Base-by-base conservation (phyloP, 2,888 invertebrate species). In the Unio delphinus region DNA sequence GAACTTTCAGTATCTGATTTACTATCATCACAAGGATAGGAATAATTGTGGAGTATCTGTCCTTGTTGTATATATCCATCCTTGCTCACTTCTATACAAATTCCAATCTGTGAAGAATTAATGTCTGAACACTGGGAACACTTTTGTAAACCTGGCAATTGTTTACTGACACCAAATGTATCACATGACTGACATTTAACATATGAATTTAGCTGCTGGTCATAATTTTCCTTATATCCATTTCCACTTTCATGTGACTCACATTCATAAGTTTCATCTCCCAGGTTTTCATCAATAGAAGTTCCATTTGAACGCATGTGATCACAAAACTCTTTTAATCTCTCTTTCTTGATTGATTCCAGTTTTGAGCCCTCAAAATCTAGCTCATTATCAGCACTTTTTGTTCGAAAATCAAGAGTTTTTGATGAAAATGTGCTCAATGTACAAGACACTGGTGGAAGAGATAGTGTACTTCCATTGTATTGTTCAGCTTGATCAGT, bases 401-500 rank as follows among this genome's bases (percentile, higher is more conserved):
- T 70, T 30, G 74, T 70, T 61, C 70, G 66, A 34, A 54, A 60
- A 28, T 70, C 62, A n/a, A 73, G 64, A n/a, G 76, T 59, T 28
- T 54, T 64, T 34, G 68, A 69, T 61, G 70, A 45, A 55, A 65
- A 65, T 59, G 60, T 63, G 17, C 65, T 26, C 20, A 56, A 61
- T 67, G 68, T 72, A 55, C 63, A 62, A 5, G 62, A 67, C 18
- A 64, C 67, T 61, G 69, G 69, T 1, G 76, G 72, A 54, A 74
- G 64, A 23, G 76, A 76, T 30, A 72, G 61, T 11, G 76, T 76
- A 60, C 76, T 76, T 45, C 76, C 76, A 30, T 72, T 72, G 59
- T 65, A 67, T 57, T 57, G 54, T 20, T 62, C 68, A 20, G 60
- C 56, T 45, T 45, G 11, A 11, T 45, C 45, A 34, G 28, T 23